A percentile compares a stretch with the other conserved stretches of the same genome.
phyloP scores from a whole-genome alignment of 2,888 invertebrate species.

The Ypsolopha scabrella region DNA sequence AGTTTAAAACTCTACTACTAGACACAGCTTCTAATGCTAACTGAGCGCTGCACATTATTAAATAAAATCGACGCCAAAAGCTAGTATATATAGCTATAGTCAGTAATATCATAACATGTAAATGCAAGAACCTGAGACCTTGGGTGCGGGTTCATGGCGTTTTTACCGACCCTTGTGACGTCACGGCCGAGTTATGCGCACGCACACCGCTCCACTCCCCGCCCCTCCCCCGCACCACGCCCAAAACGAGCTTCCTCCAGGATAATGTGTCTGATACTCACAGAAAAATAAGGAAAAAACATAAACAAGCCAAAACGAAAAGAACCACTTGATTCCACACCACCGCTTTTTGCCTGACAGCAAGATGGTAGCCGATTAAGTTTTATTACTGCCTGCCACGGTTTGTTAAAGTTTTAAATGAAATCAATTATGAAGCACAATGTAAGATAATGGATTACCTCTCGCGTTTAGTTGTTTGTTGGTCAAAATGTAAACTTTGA shows the following conservation, averaged over 20 bases:
- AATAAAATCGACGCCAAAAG: too few relatives aligned
- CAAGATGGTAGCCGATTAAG: slow-evolving; percentile 28
- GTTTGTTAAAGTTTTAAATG: slow-evolving; percentile 6
- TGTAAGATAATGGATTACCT: background rate
- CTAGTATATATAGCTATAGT: too few relatives aligned
- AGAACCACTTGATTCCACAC: slow-evolving; percentile 52
- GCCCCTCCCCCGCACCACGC: slow-evolving; percentile 18
- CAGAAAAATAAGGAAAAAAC: slow-evolving; percentile 44
- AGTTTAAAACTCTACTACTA: too few relatives aligned
- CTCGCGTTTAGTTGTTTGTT: background rate
- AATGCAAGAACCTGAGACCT: slow-evolving; percentile 48
- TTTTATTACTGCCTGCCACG: slow-evolving; percentile 16
- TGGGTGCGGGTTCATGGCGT: slow-evolving; percentile 59
- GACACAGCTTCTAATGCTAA: too few relatives aligned
- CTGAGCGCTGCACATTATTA: too few relatives aligned
- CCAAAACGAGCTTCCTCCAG: slow-evolving; percentile 48
- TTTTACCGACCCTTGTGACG: slow-evolving; percentile 58
- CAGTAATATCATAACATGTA: slow-evolving; percentile 27
- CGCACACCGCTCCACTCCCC: slow-evolving; percentile 24
- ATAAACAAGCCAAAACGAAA: slow-evolving; percentile 44
- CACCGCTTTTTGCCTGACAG: slow-evolving; percentile 37
- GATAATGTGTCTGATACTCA: slow-evolving; percentile 61
- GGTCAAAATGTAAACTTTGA: background rate
- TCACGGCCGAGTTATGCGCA: slow-evolving; percentile 58
- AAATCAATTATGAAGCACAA: slow-evolving; percentile 2